phyloP scores from a whole-genome alignment of 2,113 vertebrate species.

The Mirza zaza region DNA sequence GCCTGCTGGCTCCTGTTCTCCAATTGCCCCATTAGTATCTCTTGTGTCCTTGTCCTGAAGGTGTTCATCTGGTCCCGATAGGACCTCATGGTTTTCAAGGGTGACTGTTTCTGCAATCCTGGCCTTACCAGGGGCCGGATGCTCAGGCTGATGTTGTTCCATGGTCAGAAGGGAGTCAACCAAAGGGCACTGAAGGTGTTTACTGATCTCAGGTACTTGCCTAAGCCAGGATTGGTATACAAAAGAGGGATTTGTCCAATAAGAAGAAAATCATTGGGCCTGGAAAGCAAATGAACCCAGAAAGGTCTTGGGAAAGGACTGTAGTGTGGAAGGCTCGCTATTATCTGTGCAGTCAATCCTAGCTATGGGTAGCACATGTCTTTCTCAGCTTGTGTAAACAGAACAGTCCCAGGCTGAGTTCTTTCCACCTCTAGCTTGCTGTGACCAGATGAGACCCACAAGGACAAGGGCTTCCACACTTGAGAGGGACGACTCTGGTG shows the following conservation, averaged over 20 bases:
- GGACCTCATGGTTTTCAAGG: not conserved
- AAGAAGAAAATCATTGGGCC: not conserved
- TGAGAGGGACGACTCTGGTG: not conserved
- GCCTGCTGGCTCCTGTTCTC: not conserved
- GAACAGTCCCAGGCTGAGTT: not conserved
- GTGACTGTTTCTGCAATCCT: not conserved
- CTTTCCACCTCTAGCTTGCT: slow-evolving; percentile 1
- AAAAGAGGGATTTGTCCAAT: not conserved
- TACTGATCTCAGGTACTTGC: not conserved
- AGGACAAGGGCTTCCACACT: not conserved
- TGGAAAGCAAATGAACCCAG: not conserved
- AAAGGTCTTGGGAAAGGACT: not conserved
- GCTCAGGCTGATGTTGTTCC: slow-evolving; percentile 41
- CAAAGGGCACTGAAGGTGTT: not conserved
- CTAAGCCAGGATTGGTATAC: not conserved
- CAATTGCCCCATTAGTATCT: not conserved
- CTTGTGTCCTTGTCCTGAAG: not conserved
- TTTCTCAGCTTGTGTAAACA: not conserved
- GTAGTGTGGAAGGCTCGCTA: not conserved
- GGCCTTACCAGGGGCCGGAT: not conserved
- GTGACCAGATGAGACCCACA: not conserved
- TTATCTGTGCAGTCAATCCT: not conserved
- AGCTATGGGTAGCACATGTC: not conserved
- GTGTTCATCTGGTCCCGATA: not conserved
- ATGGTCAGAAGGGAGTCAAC: not conserved